A percentile compares a stretch with the other conserved stretches of the same genome.
Evolutionary conservation across 2,888 invertebrate species (phyloP).

Genomic region (Lottia gigantea): DNA sequence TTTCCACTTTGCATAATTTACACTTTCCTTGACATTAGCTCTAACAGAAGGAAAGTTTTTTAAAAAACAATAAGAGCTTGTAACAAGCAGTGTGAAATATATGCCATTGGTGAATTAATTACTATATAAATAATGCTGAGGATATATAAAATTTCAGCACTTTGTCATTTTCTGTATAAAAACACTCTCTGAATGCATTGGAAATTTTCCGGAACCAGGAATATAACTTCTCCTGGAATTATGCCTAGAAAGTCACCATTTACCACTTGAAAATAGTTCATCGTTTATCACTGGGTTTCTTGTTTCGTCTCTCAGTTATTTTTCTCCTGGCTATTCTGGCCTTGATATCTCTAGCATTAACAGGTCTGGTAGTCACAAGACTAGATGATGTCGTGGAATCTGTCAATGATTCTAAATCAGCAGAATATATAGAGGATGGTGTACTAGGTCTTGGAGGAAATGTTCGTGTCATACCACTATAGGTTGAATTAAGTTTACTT

Average conservation of each 20-base stretch:
- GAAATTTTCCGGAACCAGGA: no score
- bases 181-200: no score
- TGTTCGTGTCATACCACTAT: background rate
- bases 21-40: no score
- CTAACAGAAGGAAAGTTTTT: no score
- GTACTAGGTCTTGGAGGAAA: constrained; percentile 1
- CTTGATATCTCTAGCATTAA: constrained; percentile 31
- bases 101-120: no score
- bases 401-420: constrained; percentile 35
- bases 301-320: background rate
- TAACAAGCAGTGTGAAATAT: no score
- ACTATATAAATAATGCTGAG: no score
- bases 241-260: no score
- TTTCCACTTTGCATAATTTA: background rate
- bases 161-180: no score
- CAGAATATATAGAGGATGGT: constrained; percentile 36
- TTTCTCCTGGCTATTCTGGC: constrained; percentile 21
- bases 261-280: background rate
- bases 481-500: constrained; percentile 14
- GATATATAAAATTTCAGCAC: no score
- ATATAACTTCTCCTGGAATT: no score
- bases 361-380: constrained; percentile 19
- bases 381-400: constrained; percentile 24
- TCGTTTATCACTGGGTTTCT: background rate
- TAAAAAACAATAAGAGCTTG: no score